Conservation (phyloP, 2,888 invertebrate genomes). For the Therioaphis trifolii region DNA sequence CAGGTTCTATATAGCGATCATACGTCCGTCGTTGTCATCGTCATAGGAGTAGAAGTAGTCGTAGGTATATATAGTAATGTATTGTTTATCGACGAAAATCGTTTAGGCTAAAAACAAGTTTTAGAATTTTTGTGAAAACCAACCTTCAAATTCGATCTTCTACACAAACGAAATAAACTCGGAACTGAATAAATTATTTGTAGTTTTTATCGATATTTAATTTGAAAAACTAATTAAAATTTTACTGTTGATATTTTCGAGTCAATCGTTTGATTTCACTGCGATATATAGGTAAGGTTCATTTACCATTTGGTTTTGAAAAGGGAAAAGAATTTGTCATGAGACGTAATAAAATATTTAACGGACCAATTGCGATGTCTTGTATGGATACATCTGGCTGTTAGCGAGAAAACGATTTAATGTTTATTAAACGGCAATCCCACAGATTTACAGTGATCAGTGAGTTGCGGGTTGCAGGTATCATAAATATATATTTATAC, state of each 20-base stretch:
- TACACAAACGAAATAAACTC: conserved; percentile 7
- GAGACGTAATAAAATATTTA: neutral
- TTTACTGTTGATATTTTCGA: conserved; percentile 17
- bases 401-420: neutral
- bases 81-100: conserved; percentile 32
- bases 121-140: conserved; percentile 14
- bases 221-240: conserved; percentile 30
- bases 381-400: neutral
- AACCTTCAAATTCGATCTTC: neutral
- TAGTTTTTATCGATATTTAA: neutral
- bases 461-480: neutral
- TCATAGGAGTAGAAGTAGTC: no score
- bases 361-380: neutral
- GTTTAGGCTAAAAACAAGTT: conserved; percentile 32
- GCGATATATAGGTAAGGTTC: no score
- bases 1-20: conserved; percentile 33
- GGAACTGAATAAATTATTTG: conserved; percentile 12
- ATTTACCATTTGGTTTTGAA: neutral
- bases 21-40: conserved; percentile 27
- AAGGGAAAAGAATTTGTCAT: neutral
- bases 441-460: neutral
- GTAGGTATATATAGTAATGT: neutral
- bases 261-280: neutral
- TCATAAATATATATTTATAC: neutral
- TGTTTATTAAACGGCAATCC: neutral